Percentiles rank a stretch among this genome's conserved stretches.
Evolutionary conservation across 1,140 invertebrate species (phyloP).

Genomic region (Drosophila ironensis): DNA sequence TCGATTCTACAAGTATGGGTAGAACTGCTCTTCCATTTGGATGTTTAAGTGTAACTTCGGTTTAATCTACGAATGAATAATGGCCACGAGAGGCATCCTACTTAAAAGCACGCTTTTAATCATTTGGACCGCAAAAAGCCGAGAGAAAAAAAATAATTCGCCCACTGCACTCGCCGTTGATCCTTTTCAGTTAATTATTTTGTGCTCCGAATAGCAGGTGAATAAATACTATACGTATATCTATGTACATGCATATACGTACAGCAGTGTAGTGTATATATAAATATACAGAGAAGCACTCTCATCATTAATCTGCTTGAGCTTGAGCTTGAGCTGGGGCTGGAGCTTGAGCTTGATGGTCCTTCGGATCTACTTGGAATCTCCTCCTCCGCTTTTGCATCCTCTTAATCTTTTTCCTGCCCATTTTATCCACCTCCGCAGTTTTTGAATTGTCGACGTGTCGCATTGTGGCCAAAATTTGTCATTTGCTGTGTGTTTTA

Average conservation of each 20-base stretch:
- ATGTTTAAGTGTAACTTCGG: no score
- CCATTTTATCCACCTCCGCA: not conserved
- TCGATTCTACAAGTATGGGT: no score
- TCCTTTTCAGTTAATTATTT: constrained; percentile 37
- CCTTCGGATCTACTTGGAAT: no score
- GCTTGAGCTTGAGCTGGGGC: not conserved
- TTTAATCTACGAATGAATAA: no score
- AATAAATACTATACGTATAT: no score
- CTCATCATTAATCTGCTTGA: constrained; percentile 22
- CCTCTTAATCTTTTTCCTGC: constrained; percentile 17
- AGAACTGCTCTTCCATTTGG: no score
- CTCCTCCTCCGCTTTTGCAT: constrained; percentile 13
- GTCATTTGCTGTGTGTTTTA: constrained; percentile 53
- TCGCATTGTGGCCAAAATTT: constrained; percentile 42
- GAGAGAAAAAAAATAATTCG: constrained; percentile 9
- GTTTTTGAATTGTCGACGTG: constrained; percentile 30
- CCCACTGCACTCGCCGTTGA: not conserved
- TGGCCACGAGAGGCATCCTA: not conserved
- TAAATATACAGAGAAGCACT: not conserved
- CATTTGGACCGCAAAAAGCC: not conserved
- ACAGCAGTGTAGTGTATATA: no score
- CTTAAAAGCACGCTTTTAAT: not conserved
- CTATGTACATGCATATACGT: no score
- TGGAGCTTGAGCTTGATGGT: not conserved
- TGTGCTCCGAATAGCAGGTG: not conserved